These are phyloP conservation scores for Tanytarsus gracilentus DNA, from an alignment of 2,888 invertebrate genomes.

Conservation along the genomic window DNA sequence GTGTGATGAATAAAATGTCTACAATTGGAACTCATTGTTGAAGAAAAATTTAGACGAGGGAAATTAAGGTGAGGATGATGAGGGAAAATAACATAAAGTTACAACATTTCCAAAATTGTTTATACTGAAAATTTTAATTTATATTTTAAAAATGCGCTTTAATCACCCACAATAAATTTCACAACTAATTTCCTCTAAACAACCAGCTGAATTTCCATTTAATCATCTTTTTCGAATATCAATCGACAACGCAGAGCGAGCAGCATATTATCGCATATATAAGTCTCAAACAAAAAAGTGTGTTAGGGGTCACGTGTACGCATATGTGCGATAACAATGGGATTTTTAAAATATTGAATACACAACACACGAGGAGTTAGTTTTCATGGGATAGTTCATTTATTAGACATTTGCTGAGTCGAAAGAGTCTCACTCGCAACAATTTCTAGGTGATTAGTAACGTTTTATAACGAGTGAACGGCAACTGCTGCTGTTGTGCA, in stretches of 20 bases:
- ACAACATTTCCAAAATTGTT: too few species aligned
- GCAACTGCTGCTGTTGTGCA: conserved; percentile 20
- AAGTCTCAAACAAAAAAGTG: conserved; percentile 17
- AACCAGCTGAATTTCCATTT: too few species aligned
- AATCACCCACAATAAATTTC: too few species aligned
- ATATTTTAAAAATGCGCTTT: too few species aligned
- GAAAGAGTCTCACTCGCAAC: conserved; percentile 22
- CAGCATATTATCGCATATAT: too few species aligned
- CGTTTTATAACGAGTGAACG: conserved; percentile 6
- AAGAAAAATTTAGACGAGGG: too few species aligned
- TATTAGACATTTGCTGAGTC: conserved; percentile 10
- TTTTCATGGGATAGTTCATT: conserved; percentile 23
- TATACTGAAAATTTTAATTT: too few species aligned
- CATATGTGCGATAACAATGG: conserved; percentile 24
- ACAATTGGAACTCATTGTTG: conserved; percentile 16
- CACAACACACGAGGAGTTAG: not conserved
- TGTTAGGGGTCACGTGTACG: conserved; percentile 29
- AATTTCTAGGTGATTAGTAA: conserved; percentile 26
- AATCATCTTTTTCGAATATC: too few species aligned
- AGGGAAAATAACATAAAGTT: too few species aligned
- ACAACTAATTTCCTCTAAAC: too few species aligned
- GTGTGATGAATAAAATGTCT: conserved; percentile 10
- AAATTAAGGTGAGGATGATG: too few species aligned
- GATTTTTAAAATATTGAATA: conserved; percentile 12
- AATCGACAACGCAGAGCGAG: too few species aligned